A percentile compares a stretch with the other conserved stretches of the same genome.
Conservation (phyloP, 2,113 vertebrate genomes). For the Sardina pilchardus region DNA sequence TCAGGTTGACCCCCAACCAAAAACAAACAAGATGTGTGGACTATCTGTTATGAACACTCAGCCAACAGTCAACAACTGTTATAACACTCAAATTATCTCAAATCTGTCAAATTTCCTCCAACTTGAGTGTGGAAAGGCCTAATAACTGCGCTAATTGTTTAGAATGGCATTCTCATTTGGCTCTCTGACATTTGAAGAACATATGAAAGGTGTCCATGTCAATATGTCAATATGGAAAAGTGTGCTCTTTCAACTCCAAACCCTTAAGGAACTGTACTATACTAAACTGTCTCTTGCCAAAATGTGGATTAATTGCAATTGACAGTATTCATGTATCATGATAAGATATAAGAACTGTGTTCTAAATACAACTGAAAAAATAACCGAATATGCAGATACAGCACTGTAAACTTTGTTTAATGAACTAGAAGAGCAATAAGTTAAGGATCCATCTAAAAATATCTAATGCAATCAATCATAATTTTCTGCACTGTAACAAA, state of each 20-base stretch:
- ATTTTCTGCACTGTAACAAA: constrained; percentile 16
- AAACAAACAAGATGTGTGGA: not conserved
- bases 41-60: too few species aligned
- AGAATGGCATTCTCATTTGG: not conserved
- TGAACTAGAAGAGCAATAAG: not conserved
- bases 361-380: not conserved
- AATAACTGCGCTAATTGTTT: not conserved
- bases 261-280: not conserved
- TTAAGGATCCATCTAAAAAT: constrained; percentile 32
- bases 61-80: not conserved
- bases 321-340: not conserved
- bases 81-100: too few species aligned
- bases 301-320: not conserved
- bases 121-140: not conserved
- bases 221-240: not conserved
- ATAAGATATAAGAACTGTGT: not conserved
- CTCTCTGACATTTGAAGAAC: too few species aligned
- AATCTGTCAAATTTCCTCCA: not conserved
- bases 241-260: not conserved
- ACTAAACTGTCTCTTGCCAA: not conserved
- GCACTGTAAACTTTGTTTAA: not conserved
- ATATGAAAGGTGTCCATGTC: not conserved
- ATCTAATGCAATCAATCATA: constrained; percentile 17
- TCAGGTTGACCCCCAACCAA: not conserved
- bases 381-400: not conserved